Percentiles rank a stretch among this genome's conserved stretches.
Evolutionary conservation across 2,113 vertebrate species (phyloP).

Genomic region (Pollachius pollachius): DNA sequence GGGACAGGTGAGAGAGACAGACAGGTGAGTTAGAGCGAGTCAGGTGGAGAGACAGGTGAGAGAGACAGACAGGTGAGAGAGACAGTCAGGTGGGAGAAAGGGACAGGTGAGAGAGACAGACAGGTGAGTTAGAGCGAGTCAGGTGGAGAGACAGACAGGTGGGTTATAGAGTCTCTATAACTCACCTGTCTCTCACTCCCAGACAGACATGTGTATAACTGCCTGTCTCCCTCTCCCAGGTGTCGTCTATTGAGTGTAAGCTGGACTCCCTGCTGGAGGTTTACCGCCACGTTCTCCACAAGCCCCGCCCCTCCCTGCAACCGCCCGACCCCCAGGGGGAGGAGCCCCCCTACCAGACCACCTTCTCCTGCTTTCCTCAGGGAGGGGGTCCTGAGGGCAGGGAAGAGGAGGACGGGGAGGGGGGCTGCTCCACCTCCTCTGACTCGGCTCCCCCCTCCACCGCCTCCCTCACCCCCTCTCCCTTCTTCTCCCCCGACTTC

Average conservation of each 20-base stretch:
- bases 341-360: conserved; percentile 87
- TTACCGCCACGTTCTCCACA: conserved; percentile 91
- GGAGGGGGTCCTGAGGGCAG: conserved; percentile 43
- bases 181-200: too few species aligned
- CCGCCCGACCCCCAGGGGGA: conserved; percentile 88
- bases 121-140: too few species aligned
- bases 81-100: too few species aligned
- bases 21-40: too few species aligned
- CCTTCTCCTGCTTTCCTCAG: conserved; percentile 74
- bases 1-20: neutral
- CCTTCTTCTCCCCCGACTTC: conserved; percentile 85
- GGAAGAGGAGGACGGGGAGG: conserved; percentile 51
- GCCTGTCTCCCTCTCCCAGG: conserved; percentile 79
- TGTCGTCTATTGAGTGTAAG: conserved; percentile 98
- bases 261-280: conserved; percentile 93
- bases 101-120: too few species aligned
- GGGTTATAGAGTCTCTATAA: too few species aligned
- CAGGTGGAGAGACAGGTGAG: too few species aligned
- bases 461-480: conserved; percentile 86
- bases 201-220: conserved; percentile 51
- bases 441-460: conserved; percentile 71
- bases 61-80: too few species aligned
- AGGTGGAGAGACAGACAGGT: too few species aligned
- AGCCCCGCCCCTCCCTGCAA: conserved; percentile 89
- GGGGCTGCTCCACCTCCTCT: conserved; percentile 80